Percentiles rank a stretch among this genome's conserved stretches.
phyloP scores from a whole-genome alignment of 2,797 vertebrate genomes.

The Lepus townsendii region DNA sequence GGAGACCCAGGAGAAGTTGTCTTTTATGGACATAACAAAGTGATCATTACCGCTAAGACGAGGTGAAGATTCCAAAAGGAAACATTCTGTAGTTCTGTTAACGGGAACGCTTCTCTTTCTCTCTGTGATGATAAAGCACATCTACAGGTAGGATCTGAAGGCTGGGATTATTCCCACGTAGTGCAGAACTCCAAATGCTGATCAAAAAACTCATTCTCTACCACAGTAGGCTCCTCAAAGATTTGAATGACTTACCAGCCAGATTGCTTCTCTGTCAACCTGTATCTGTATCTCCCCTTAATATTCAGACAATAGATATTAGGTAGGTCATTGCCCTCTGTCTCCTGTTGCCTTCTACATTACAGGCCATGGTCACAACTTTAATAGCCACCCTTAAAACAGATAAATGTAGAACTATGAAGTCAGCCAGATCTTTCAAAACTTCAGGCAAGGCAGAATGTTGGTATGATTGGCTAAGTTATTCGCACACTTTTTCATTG shows the following conservation, averaged over 20 bases:
- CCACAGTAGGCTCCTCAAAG: not conserved
- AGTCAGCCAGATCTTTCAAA: not conserved
- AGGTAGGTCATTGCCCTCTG: not conserved
- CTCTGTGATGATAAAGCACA: not conserved
- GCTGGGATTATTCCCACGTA: not conserved
- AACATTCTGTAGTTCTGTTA: not conserved
- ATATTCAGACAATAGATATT: not conserved
- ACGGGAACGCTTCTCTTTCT: not conserved
- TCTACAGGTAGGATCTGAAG: not conserved
- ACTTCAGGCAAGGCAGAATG: not conserved
- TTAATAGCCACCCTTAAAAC: not conserved
- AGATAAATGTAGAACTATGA: not conserved
- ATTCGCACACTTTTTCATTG: conserved; percentile 24
- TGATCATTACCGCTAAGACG: not conserved
- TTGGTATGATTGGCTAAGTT: conserved; percentile 5
- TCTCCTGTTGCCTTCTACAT: not conserved
- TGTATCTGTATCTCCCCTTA: not conserved
- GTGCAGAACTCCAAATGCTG: not conserved
- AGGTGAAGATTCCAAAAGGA: too few relatives aligned
- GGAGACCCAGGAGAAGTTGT: not conserved
- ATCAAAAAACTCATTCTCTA: not conserved
- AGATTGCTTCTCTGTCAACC: not conserved
- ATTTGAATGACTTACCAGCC: not conserved
- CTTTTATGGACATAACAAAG: not conserved
- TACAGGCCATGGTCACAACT: not conserved